Evolutionary conservation across 2,888 invertebrate species (phyloP), one percentile per base, ranked within the genome.

Genomic region (Limenitis camilla): DNA sequence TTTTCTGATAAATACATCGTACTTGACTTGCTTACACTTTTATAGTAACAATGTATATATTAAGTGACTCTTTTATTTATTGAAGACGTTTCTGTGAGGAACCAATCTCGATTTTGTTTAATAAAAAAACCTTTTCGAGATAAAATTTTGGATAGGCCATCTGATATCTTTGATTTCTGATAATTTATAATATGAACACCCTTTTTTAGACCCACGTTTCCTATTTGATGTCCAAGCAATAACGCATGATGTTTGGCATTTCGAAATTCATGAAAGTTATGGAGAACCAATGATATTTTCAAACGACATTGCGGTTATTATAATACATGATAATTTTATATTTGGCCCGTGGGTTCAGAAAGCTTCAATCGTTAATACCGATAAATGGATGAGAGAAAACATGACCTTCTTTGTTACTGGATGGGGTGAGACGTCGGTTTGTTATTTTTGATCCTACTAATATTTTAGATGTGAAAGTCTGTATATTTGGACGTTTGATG

Each of bases 391-490:
- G 69, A 62, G 57, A 5, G 64, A 65, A 38, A 64, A 60, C 5
- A 68, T 68, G 56, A 61, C 47, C 1, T 67, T 74, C 48, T 48
- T 56, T n/a, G 73, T 65, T n/a, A 62, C 65, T 5, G 74, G 74
- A 5, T 75, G 74, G 74, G 74, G 74, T 19, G 63, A 64, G 41
- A 61, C 58, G 39, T 46, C 65, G 66, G 74, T 71, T 55, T 38
- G 33, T 30, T 35, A n/a, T 10, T 2, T 4, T 10, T 19, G 19
- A 19, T 19, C 19, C 19, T 19, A 19, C 19, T 19, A 19, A 19
- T 19, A 19, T 19, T 28, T 40, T 36, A 19, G 10, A 19, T 19
- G 3, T 19, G 19, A 19, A 19, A 19, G 19, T 19, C 3, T 19
- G 19, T 19, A 19, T 19, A 19, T 19, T 19, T 19, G 19, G 19